Evolutionary conservation across 92 coral and sea anemone genomes (phyloP), one percentile per base, ranked within the genome.

Genomic region (Parazoanthus darwini): DNA sequence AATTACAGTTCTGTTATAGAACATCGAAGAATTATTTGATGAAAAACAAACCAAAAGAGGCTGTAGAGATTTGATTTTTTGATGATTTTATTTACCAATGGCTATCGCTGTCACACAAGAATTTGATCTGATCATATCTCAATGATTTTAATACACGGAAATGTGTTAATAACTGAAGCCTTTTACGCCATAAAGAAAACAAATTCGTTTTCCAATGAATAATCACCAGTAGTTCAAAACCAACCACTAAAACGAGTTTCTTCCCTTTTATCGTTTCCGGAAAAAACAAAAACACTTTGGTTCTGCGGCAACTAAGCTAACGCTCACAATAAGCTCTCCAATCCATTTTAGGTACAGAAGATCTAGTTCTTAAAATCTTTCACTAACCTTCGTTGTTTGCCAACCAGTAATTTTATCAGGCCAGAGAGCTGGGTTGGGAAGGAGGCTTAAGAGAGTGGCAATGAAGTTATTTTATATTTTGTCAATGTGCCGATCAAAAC

Each of bases 91-190:
- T 70, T 68, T 68, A 84, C 78, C 43, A 84, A 59, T 25, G 67
- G 26, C 38, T 70, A 70, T 70, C 78, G 46, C 63, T 84, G 78
- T 84, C 78, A 63, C 44, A 48, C 66, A 70, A 84, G 66, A 83
- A 83, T 29, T 68, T 83, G 77, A 68, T 83, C 77, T 70, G 86
- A 84, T 84, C 79, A 72, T 71, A 84, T 68, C 87, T 84, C 79
- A 70, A 73, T 84, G 87, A 84, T 84, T 84, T 84, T 29, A 48
- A 71, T 70, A 46, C 79, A 84, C 66, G 87, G 78, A 83, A 71
- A 83, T 83, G 87, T 68, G 87, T 83, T 83, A 83, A 83, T 83
- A 83, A 83, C 77, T 83, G 58, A 68, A 68, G 51, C 87, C 86
- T 66, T 84, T 84, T 71, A 82, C 44, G 87, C 66, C 77, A 71